Evolutionary conservation across 2,888 invertebrate genomes (phyloP).

Genomic region (Scaptomyza polygonia): DNA sequence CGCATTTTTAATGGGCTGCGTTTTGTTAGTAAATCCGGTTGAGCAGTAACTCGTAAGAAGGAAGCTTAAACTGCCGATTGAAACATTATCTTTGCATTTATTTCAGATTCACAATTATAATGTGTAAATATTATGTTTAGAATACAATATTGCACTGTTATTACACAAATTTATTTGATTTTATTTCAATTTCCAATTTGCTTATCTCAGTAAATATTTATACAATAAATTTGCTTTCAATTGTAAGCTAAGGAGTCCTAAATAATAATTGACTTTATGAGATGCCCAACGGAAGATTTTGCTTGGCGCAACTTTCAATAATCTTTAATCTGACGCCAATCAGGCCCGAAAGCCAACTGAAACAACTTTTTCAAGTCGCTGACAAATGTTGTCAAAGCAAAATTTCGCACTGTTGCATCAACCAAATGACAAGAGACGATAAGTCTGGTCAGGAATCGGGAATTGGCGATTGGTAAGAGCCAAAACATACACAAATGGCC

Average conservation of each 20-base stretch:
- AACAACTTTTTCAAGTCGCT: slow-evolving; percentile 28
- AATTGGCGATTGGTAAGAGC: slow-evolving; percentile 14
- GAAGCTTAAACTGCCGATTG: neutral
- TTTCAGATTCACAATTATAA: too few species aligned
- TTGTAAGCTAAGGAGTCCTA: neutral
- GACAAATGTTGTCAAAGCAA: slow-evolving; percentile 63
- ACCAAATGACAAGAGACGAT: slow-evolving; percentile 42
- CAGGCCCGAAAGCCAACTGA: slow-evolving; percentile 23
- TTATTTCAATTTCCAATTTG: too few species aligned
- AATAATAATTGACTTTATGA: neutral
- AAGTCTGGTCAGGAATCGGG: slow-evolving; percentile 13
- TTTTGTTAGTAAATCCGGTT: slow-evolving; percentile 35
- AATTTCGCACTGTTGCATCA: slow-evolving; percentile 49
- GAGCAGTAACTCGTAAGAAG: neutral
- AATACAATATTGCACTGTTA: too few species aligned
- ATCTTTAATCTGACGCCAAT: slow-evolving; percentile 36
- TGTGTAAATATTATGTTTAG: too few species aligned
- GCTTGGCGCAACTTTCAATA: neutral
- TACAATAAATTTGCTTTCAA: slow-evolving; percentile 3
- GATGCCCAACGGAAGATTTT: slow-evolving; percentile 23
- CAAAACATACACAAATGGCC: slow-evolving; percentile 42
- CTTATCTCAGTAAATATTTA: too few species aligned
- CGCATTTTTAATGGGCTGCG: slow-evolving; percentile 47
- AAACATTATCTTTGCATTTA: neutral
- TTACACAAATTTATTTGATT: too few species aligned